Conservation (phyloP, 64 coral and sea anemone genomes). For the Montipora cactus region DNA sequence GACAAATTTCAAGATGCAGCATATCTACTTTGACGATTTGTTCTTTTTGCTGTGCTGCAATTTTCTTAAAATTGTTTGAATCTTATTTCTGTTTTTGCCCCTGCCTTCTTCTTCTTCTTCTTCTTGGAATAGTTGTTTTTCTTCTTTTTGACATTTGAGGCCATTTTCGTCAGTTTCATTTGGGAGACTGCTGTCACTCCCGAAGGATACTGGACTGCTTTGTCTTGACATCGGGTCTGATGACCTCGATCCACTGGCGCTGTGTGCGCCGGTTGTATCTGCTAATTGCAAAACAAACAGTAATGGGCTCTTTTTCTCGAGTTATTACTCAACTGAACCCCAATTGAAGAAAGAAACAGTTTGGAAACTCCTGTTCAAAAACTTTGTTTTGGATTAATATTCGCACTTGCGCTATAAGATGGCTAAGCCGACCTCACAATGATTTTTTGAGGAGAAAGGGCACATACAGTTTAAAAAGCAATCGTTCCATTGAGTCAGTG, state of each 20-base stretch:
- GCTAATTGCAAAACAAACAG: neutral
- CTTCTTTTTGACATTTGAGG: slow-evolving; percentile 4
- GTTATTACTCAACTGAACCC: neutral
- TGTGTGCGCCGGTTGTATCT: neutral
- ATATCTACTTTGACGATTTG: slow-evolving; percentile 13
- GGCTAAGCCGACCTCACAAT: too few species aligned
- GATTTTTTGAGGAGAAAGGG: too few species aligned
- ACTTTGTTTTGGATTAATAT: too few species aligned
- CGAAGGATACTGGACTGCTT: slow-evolving; percentile 35
- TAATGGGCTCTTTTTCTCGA: neutral
- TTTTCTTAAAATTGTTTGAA: slow-evolving; percentile 50
- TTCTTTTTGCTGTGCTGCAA: slow-evolving; percentile 39
- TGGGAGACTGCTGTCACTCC: slow-evolving; percentile 11
- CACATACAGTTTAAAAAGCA: too few species aligned
- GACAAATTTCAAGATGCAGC: neutral
- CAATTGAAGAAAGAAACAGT: neutral
- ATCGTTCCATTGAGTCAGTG: too few species aligned
- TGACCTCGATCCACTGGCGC: neutral
- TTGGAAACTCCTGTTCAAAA: too few species aligned
- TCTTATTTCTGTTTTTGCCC: slow-evolving; percentile 32
- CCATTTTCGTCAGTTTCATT: slow-evolving; percentile 22
- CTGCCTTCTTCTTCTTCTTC: neutral
- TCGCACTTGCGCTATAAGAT: too few species aligned
- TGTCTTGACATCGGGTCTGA: slow-evolving; percentile 1
- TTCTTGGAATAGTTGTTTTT: neutral